Evolutionary conservation across 2,797 vertebrate species (phyloP), one percentile per base, ranked within the genome.

Genomic region (Sebastes cheni): DNA sequence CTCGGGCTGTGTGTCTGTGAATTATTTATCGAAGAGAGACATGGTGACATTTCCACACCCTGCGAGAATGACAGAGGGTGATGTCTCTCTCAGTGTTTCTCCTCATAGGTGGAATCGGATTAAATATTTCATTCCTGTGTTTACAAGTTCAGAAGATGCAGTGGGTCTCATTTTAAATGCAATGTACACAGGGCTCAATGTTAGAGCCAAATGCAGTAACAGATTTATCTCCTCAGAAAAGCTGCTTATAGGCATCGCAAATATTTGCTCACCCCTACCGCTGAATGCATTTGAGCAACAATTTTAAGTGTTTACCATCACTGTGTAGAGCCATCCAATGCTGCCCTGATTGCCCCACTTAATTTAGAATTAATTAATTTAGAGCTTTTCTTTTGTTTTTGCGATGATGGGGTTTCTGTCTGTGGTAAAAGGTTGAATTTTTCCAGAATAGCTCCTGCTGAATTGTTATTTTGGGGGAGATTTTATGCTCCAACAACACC

Each of bases 11-110:
- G 89, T 85, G 52, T 79, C 77, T 79, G 92, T 94, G 89, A 95
- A 95, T 95, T 89, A 95, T 95, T 94, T 85, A 94, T 91, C 67
- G 60, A 83, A 86, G 78, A 76, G 67, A 79, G 83, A 84, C 81
- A 81, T 64, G 2, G 68, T 87, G 90, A 93, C 90, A 90, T 90
- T 91, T 87, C 87, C 77, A 74, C 82, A 60, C 84, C 80, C 66
- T 78, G 83, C 46, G 18, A 86, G 85, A 88, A 88, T 36, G 12
- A 60, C 75, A 82, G 62, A 54, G 72, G 66, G 46, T 73, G 76
- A 90, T 81, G 84, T 90, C 82, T 88, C 75, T 82, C 71, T 86
- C 34, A 4, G 34, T 36, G 39, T 55, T 81, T 80, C 76, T 70
- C 50, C 65, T 79, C 77, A 67, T 50, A 71, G 61, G 73, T 77